Percentiles rank a stretch among this genome's conserved stretches.
Conservation (phyloP, 2,888 invertebrate genomes). For the Caenorhabditis imperialis region DNA sequence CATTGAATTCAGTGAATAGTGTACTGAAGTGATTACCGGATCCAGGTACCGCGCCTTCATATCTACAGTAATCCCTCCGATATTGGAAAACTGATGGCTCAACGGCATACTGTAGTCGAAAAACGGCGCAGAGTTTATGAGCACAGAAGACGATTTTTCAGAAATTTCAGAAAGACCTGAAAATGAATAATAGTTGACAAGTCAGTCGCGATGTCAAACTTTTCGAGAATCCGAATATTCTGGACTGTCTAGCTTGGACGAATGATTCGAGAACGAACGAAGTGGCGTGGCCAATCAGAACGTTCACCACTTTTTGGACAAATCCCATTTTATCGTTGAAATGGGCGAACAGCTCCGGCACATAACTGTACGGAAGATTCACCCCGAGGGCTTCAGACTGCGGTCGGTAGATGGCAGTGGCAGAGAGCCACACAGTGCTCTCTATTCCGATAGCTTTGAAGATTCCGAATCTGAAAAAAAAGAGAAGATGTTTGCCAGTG, state of each 20-base stretch:
- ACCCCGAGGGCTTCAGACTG: conserved; percentile 70
- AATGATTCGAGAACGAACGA: conserved; percentile 35
- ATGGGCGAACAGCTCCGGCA: conserved; percentile 75
- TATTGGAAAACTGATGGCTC: conserved; percentile 61
- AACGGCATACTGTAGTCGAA: conserved; percentile 70
- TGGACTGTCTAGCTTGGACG: conserved; percentile 30
- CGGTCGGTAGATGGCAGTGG: conserved; percentile 68
- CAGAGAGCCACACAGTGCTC: conserved; percentile 69
- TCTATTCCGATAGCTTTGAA: conserved; percentile 62
- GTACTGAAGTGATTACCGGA: conserved; percentile 11
- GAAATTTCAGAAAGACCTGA: conserved; percentile 26
- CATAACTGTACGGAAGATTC: conserved; percentile 71
- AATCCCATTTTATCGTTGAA: conserved; percentile 66
- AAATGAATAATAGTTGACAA: no score
- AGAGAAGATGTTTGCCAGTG: no score
- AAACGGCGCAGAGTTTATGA: conserved; percentile 69
- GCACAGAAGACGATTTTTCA: conserved; percentile 50
- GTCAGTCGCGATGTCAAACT: no score
- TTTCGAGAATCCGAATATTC: conserved; percentile 10
- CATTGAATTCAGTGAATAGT: background rate
- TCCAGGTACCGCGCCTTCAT: conserved; percentile 27
- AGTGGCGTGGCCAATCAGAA: conserved; percentile 49
- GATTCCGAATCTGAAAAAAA: conserved; percentile 57
- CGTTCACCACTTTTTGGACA: conserved; percentile 50
- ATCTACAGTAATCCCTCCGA: conserved; percentile 68